A percentile compares a stretch with the other conserved stretches of the same genome.
phyloP scores from a whole-genome alignment of 2,113 vertebrate genomes.

The Nibea albiflora region DNA sequence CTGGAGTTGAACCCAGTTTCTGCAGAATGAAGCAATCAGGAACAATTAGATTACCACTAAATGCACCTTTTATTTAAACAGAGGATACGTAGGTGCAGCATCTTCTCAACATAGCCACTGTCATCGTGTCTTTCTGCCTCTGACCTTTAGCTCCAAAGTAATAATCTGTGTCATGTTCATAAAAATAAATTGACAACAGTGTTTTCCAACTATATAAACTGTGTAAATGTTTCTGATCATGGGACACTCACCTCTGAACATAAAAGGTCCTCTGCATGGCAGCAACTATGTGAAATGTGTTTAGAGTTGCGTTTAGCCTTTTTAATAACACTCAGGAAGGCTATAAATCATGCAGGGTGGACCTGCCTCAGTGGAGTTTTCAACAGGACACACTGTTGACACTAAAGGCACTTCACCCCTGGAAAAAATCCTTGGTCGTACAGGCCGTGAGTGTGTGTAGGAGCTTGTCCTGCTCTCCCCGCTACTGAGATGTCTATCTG shows the following conservation, averaged over 20 bases:
- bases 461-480: constrained; percentile 51
- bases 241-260: constrained; percentile 53
- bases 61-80: constrained; percentile 12
- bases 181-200: constrained; percentile 62
- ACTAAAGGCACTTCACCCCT: constrained; percentile 79
- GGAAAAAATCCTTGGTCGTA: constrained; percentile 49
- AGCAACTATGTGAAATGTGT: constrained; percentile 61
- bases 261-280: constrained; percentile 65
- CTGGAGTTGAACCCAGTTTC: background rate
- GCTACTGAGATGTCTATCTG: constrained; percentile 59
- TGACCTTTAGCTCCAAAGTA: constrained; percentile 24
- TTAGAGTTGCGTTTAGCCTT: constrained; percentile 76
- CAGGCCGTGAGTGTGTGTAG: constrained; percentile 59
- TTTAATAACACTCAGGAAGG: constrained; percentile 80
- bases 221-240: constrained; percentile 55
- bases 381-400: constrained; percentile 80
- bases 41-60: background rate
- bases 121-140: background rate
- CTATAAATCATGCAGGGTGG: constrained; percentile 79
- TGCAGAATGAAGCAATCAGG: constrained; percentile 6
- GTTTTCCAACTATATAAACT: constrained; percentile 65
- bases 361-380: constrained; percentile 73
- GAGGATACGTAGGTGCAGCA: background rate
- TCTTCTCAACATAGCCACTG: constrained; percentile 5
- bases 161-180: constrained; percentile 61